Evolutionary conservation across 2,888 invertebrate genomes (phyloP).

Genomic region (Acanthosepion pharaonis): DNA sequence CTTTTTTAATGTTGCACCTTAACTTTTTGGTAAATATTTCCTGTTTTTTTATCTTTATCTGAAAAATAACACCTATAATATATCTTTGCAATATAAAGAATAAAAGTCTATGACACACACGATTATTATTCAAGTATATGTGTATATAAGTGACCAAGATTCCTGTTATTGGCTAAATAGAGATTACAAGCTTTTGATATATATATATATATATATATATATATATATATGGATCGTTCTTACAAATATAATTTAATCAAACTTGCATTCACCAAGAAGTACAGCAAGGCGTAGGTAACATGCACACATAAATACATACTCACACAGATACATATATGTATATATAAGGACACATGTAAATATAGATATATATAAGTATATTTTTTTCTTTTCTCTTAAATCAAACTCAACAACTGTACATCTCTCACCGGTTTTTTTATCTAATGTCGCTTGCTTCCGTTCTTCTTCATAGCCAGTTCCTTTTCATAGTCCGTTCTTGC

Average conservation of each 20-base stretch:
- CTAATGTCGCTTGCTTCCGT: constrained; percentile 33
- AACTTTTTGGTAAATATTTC: too few species aligned
- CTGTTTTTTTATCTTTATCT: too few species aligned
- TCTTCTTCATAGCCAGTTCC: constrained; percentile 9
- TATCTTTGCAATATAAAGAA: too few species aligned
- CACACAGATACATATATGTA: neutral
- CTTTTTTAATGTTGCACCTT: too few species aligned
- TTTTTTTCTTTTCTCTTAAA: neutral
- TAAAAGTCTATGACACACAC: too few species aligned
- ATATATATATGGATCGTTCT: too few species aligned
- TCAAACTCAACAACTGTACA: neutral
- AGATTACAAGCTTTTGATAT: neutral
- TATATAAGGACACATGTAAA: neutral
- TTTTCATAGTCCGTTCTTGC: constrained; percentile 18
- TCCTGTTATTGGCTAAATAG: neutral
- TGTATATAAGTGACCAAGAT: too few species aligned
- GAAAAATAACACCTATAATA: too few species aligned
- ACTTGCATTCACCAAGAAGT: too few species aligned
- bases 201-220: constrained; percentile 24
- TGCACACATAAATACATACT: neutral
- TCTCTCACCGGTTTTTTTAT: neutral
- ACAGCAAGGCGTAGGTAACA: too few species aligned
- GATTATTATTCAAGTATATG: too few species aligned
- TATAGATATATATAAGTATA: neutral
- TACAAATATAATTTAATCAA: too few species aligned